phyloP scores from a whole-genome alignment of 2,113 vertebrate species.

The Motacilla tschutschensis region DNA sequence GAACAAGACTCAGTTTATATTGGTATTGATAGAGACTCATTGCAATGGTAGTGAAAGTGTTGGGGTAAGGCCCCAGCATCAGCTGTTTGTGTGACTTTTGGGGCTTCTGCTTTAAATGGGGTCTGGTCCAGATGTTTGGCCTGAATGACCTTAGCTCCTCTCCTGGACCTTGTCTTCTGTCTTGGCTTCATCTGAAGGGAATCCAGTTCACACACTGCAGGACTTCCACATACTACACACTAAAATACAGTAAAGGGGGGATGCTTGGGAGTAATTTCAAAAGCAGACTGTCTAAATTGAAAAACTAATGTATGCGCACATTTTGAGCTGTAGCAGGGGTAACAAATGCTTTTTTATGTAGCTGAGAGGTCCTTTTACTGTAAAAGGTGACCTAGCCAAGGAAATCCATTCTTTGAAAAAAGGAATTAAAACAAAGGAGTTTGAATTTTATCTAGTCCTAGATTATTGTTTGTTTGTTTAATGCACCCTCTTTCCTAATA shows the following conservation, averaged over 20 bases:
- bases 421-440: not conserved
- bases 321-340: not conserved
- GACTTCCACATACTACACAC: fast-evolving
- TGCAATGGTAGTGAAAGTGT: not conserved
- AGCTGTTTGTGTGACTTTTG: not conserved
- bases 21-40: not conserved
- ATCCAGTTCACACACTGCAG: not conserved
- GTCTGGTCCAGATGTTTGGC: not conserved
- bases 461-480: not conserved
- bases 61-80: not conserved
- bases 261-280: not conserved
- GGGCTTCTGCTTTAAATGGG: not conserved
- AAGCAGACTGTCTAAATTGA: not conserved
- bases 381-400: not conserved
- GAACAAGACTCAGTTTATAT: not conserved
- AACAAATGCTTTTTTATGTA: not conserved
- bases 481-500: not conserved
- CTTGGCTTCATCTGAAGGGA: not conserved
- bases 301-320: not conserved
- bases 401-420: not conserved
- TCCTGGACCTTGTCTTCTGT: not conserved
- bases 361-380: not conserved
- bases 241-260: not conserved
- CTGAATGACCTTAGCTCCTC: not conserved
- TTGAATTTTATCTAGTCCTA: not conserved